phyloP scores from a whole-genome alignment of 2,797 vertebrate genomes.

The Buphagus erythrorhynchus region DNA sequence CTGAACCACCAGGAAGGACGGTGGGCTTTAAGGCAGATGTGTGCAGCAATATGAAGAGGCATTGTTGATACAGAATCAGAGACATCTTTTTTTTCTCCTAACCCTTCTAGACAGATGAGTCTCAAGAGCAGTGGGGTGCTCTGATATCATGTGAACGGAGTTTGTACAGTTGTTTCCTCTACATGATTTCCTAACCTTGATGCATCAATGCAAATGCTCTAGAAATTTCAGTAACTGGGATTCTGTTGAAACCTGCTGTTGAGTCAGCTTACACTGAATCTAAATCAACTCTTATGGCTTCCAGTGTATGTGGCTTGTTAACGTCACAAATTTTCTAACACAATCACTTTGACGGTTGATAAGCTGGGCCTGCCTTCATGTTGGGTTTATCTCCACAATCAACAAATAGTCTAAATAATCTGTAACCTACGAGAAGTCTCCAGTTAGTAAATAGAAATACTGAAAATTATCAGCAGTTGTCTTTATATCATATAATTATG shows the following conservation, averaged over 20 bases:
- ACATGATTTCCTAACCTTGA: neutral
- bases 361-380: neutral
- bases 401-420: neutral
- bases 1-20: neutral
- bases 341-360: neutral
- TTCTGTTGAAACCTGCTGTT: neutral
- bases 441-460: neutral
- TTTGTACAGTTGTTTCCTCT: conserved; percentile 4
- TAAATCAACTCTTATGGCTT: neutral
- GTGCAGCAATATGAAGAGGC: neutral
- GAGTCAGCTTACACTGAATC: neutral
- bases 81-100: neutral
- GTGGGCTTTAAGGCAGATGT: neutral
- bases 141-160: neutral
- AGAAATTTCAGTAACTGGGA: neutral
- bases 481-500: neutral
- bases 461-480: neutral
- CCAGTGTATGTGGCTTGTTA: neutral
- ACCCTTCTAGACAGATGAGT: neutral
- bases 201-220: neutral
- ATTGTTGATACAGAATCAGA: neutral
- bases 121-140: neutral
- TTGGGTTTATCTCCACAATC: neutral
- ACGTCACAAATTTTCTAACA: neutral
- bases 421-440: neutral